These are phyloP conservation scores for Rhagoletis pomonella DNA, from an alignment of 1,140 invertebrate species.

Conservation along the genomic window DNA sequence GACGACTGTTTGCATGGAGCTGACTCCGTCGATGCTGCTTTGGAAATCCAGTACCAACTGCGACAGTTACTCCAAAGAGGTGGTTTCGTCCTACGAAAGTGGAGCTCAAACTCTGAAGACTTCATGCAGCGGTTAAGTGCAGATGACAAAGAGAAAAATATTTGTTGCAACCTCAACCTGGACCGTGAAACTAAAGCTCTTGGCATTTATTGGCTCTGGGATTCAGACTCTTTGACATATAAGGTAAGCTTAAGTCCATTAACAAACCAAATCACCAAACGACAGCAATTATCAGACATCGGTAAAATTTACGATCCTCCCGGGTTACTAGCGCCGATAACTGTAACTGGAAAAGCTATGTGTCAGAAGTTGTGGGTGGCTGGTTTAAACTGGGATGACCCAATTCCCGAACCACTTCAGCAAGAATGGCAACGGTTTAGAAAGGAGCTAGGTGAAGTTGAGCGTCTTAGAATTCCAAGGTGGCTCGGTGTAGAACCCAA, in stretches of 20 bases:
- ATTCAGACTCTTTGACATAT: not conserved
- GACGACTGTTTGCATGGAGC: slow-evolving; percentile 22
- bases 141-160: not conserved
- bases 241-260: not conserved
- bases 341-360: not conserved
- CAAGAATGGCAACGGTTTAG: not conserved
- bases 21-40: not conserved
- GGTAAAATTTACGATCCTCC: not conserved
- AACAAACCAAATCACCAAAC: not conserved
- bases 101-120: slow-evolving; percentile 3
- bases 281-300: not conserved
- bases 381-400: not conserved
- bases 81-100: not conserved
- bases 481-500: no score
- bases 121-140: not conserved
- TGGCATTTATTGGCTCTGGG: not conserved
- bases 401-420: not conserved
- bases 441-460: not conserved
- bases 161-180: not conserved
- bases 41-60: not conserved
- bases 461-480: no score
- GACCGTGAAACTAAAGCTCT: not conserved
- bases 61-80: not conserved
- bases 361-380: not conserved
- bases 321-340: not conserved